phyloP scores from a whole-genome alignment of 2,113 vertebrate genomes.

The Alethe castanea region DNA sequence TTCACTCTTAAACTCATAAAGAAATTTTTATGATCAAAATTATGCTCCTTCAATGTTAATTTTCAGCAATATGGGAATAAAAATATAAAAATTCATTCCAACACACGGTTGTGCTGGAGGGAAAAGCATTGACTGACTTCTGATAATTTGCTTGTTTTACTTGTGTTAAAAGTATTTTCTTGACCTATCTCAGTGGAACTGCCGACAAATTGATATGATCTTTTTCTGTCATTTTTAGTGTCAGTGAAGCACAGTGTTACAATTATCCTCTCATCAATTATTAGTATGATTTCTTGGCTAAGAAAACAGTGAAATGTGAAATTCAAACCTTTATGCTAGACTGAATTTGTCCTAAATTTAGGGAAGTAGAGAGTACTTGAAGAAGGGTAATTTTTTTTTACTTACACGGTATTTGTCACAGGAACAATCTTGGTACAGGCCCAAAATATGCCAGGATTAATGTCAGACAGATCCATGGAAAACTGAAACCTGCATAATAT shows the following conservation, averaged over 20 bases:
- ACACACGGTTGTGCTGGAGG: neutral
- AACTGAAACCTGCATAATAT: neutral
- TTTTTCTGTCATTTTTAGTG: neutral
- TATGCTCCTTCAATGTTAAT: neutral
- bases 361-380: neutral
- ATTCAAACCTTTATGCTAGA: neutral
- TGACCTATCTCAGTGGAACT: neutral
- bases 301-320: neutral
- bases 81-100: neutral
- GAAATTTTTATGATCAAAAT: neutral
- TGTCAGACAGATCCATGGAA: neutral
- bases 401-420: neutral
- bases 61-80: neutral
- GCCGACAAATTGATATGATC: neutral
- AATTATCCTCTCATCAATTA: neutral
- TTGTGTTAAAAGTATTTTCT: neutral
- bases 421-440: neutral
- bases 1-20: neutral
- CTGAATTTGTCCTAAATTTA: neutral
- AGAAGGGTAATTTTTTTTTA: neutral
- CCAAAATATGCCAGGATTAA: neutral
- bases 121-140: neutral
- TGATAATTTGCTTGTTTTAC: neutral
- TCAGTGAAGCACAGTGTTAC: neutral
- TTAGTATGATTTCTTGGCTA: neutral